Base-by-base conservation (phyloP, 2,797 vertebrate species). In the Channa striata region DNA sequence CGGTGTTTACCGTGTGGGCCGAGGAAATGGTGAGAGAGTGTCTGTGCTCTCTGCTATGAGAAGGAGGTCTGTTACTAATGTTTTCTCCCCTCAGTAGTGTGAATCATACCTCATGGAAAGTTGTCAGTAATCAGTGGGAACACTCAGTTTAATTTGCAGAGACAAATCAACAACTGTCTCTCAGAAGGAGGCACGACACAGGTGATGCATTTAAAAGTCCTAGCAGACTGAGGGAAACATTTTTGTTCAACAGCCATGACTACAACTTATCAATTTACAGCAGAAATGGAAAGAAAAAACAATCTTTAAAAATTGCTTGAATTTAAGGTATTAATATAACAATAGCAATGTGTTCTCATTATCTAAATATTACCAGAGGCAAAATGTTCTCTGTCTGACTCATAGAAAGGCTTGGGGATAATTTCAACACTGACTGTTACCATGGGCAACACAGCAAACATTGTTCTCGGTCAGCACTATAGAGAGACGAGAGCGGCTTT, bases 91-190 rank as follows among this genome's bases (percentile, higher is more conserved):
- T 1, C 52, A 77, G 70, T 53, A 54, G 25, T 4, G 11, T 72
- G 63, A 71, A 71, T 67, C 69, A 71, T 52, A 68, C 47, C 52
- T 85, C 59, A 77, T 84, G 78, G 83, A 87, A 89, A 57, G 44
- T 42, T 42, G 60, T 23, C 54, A 30, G 16, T 13, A 61, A 64
- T 54, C 25, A 46, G 17, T 25, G 36, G 6, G 20, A 37, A 34
- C 16, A 42, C 9, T 33, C 6, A 30, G 50, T 53, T 44, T 47
- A 25, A 73, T 51, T 66, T 50, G 58, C 42, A n/a, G 8, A 1
- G 49, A 81, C 53, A 80, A 76, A 59, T 20, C 51, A 65, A 51
- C 40, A 67, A 82, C 56, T 73, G n/a, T 43, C 30, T 56, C n/a
- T 56, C 46, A 37, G 48, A 39, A 62, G n/a, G 19, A 63, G n/a